Conservation (phyloP, 2,888 invertebrate species). For the Creontiades dilutus region DNA sequence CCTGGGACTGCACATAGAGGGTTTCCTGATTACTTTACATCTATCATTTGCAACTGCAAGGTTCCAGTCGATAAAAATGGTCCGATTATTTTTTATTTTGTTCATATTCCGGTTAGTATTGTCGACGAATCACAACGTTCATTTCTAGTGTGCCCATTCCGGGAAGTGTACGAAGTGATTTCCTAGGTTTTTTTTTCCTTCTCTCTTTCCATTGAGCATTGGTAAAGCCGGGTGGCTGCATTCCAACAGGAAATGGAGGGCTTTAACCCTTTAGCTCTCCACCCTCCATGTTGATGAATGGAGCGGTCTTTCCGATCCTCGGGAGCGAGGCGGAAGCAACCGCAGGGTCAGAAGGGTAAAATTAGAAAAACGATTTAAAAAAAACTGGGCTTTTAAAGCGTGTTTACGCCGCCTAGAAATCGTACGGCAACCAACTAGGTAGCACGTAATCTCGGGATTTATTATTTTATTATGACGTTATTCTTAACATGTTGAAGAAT, state of each 20-base stretch:
- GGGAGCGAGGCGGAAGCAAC: constrained; percentile 1
- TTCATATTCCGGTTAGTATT: no score
- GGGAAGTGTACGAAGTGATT: background rate
- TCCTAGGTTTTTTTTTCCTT: background rate
- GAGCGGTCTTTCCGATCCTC: constrained; percentile 5
- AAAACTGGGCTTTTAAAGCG: background rate
- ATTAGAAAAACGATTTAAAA: background rate
- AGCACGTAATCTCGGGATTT: background rate
- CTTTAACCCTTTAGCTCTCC: background rate
- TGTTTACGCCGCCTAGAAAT: background rate
- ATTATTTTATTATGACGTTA: background rate
- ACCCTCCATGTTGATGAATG: background rate
- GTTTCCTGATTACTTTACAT: no score
- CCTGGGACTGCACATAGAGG: no score
- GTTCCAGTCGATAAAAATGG: no score
- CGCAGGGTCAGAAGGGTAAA: constrained; percentile 23
- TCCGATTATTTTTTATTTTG: no score
- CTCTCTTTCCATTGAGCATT: background rate
- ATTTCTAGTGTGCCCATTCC: no score
- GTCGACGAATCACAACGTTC: no score
- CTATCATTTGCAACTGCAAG: no score
- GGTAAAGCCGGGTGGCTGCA: background rate
- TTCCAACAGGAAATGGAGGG: constrained; percentile 12
- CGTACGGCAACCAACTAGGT: background rate
- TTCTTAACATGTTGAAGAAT: background rate